These are phyloP conservation scores for Epinotia bilunana DNA, from an alignment of 2,888 invertebrate species.

Conservation along the genomic window DNA sequence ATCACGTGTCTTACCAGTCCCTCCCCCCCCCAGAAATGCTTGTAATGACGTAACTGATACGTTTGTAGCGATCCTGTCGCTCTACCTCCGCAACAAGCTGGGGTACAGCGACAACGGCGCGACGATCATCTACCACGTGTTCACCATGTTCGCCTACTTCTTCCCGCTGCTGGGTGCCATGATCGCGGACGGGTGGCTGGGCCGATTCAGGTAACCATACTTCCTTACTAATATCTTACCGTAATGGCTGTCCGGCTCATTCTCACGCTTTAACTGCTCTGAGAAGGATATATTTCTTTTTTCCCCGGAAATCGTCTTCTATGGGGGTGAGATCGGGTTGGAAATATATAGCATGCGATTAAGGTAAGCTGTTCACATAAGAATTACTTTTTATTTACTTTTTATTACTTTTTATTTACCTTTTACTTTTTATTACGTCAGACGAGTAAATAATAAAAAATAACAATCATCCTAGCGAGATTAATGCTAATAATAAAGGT, in stretches of 20 bases:
- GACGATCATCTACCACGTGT: slow-evolving; percentile 95
- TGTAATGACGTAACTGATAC: not conserved
- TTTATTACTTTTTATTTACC: no score
- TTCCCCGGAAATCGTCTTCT: not conserved
- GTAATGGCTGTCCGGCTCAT: not conserved
- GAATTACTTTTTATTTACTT: no score
- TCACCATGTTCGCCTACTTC: slow-evolving; percentile 95
- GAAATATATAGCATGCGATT: not conserved
- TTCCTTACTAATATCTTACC: no score
- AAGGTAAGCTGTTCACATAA: no score
- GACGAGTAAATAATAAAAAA: no score
- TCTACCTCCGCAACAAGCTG: slow-evolving; percentile 93
- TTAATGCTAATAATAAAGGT: no score
- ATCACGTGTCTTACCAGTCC: no score
- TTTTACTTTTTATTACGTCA: no score
- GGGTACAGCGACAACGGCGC: slow-evolving; percentile 89
- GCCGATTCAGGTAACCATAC: slow-evolving; percentile 89
- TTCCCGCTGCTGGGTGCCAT: slow-evolving; percentile 96
- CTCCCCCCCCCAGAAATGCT: no score
- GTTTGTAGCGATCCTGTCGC: slow-evolving; percentile 93
- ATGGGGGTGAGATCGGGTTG: not conserved
- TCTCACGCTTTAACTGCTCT: not conserved
- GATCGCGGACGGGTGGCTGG: slow-evolving; percentile 95
- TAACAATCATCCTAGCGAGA: no score
- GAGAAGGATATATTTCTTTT: not conserved